Evolutionary conservation across 2,888 invertebrate species (phyloP).

Genomic region (Drosophila hamatofila): DNA sequence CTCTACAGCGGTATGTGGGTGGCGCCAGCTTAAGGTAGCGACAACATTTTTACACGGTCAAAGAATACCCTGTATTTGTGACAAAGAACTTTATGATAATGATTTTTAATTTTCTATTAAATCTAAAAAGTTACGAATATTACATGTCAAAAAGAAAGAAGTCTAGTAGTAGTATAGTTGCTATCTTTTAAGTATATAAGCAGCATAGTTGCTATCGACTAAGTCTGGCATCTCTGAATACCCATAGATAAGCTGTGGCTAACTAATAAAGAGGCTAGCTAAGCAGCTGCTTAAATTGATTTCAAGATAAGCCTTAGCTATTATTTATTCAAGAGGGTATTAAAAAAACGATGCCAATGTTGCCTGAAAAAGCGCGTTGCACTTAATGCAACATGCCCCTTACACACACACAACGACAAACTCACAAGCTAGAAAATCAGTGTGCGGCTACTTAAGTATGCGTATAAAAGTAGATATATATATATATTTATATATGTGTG

Average conservation of each 20-base stretch:
- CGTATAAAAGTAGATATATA: conserved; percentile 25
- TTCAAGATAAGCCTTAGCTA: conserved; percentile 11
- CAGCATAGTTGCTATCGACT: neutral
- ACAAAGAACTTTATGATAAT: no score
- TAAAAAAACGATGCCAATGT: conserved; percentile 23
- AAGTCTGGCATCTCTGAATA: no score
- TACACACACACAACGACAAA: conserved; percentile 28
- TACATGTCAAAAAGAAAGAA: no score
- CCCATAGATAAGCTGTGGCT: neutral
- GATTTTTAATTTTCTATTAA: no score
- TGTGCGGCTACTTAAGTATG: conserved; percentile 75
- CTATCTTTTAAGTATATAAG: no score
- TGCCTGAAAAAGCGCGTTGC: conserved; percentile 56
- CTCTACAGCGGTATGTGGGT: conserved; percentile 41
- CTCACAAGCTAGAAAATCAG: conserved; percentile 37
- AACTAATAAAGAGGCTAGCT: neutral
- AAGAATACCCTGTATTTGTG: conserved; percentile 32
- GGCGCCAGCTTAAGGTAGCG: conserved; percentile 25
- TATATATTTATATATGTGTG: conserved; percentile 25
- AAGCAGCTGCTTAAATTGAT: neutral
- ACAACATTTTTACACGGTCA: conserved; percentile 2
- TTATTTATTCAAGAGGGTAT: conserved; percentile 28
- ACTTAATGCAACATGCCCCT: conserved; percentile 42
- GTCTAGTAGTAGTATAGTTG: no score
- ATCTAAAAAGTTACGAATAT: no score